Conservation (phyloP, 2,113 vertebrate genomes). For the Dendrocopos noguchii region DNA sequence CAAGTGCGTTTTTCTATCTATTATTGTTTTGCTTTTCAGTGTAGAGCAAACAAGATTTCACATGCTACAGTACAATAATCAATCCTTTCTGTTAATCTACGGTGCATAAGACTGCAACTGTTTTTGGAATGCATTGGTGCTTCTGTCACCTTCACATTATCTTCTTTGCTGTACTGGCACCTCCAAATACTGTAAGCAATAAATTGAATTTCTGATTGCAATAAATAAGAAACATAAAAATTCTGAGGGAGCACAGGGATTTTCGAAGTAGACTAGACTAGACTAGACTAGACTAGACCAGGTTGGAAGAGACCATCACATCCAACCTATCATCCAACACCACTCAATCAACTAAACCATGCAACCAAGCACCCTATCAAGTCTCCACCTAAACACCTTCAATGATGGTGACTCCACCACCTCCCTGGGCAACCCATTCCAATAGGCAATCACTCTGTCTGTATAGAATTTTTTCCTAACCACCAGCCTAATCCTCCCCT, state of each 20-base stretch:
- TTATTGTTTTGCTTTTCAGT: not conserved
- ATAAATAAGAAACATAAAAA: not conserved
- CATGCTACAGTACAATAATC: not conserved
- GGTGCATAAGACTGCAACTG: not conserved
- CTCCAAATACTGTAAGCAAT: not conserved
- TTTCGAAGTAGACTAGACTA: not conserved
- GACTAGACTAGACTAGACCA: too few relatives aligned
- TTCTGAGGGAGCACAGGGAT: not conserved
- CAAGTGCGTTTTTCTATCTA: not conserved
- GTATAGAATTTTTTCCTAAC: too few relatives aligned
- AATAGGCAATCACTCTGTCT: too few relatives aligned
- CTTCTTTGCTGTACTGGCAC: not conserved
- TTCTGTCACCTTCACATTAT: constrained; percentile 32
- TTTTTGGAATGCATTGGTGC: not conserved
- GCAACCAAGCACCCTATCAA: too few relatives aligned
- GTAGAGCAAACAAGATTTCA: constrained; percentile 1
- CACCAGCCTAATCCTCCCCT: too few relatives aligned
- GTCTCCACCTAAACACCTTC: too few relatives aligned
- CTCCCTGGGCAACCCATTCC: too few relatives aligned
- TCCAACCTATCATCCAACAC: too few relatives aligned
- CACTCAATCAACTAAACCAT: too few relatives aligned
- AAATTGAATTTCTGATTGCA: not conserved
- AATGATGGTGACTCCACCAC: too few relatives aligned
- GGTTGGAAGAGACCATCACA: too few relatives aligned
- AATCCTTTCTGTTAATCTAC: not conserved